Evolutionary conservation across 2,888 invertebrate genomes (phyloP), one percentile per base, ranked within the genome.

Genomic region (Sarcophaga caerulescens): DNA sequence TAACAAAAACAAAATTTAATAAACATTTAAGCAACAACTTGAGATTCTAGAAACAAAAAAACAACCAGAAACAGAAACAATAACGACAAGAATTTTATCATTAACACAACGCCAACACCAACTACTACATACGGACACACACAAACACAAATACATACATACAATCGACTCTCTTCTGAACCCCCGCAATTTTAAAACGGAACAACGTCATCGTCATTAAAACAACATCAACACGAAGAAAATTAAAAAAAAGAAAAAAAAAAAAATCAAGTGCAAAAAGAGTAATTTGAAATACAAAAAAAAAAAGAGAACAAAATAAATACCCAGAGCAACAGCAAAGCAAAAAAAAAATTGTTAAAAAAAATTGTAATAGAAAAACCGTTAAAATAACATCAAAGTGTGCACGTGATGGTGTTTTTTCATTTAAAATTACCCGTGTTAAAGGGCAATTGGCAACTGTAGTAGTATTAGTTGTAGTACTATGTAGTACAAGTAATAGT

Each of bases 301-400:
- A 45, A 60, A 45, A 45, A 66, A 66, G 8, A 35, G 35, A 75
- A 75, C 63, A 35, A 35, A 35, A 35, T 35, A 35, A 35, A 35
- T 35, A 35, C 35, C 8, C 35, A 63, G 25, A 35, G 19, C 12
- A 81, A 17, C 45, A 25, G n/a, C 44, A 59, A 62, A 14, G 44
- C 69, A 44, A 57, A 10, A 65, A 71, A 74, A 81, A 62, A 66
- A 75, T 66, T 74, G 65, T 82, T 79, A 52, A 78, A 52, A 52
- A 77, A 85, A 83, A 84, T 86, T 84, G 83, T 81, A 75, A 84
- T 86, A 86, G 85, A 83, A 86, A 85, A 86, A 81, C 81, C 60
- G 81, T 84, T 84, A 84, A 86, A 86, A 81, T 62, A 86, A 86
- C 86, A 84, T 86, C 84, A 86, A 86, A 86, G 84, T 69, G 77